Percentiles rank a stretch among this genome's conserved stretches.
Evolutionary conservation across 2,888 invertebrate species (phyloP).

Genomic region (Ypsolopha scabrella): DNA sequence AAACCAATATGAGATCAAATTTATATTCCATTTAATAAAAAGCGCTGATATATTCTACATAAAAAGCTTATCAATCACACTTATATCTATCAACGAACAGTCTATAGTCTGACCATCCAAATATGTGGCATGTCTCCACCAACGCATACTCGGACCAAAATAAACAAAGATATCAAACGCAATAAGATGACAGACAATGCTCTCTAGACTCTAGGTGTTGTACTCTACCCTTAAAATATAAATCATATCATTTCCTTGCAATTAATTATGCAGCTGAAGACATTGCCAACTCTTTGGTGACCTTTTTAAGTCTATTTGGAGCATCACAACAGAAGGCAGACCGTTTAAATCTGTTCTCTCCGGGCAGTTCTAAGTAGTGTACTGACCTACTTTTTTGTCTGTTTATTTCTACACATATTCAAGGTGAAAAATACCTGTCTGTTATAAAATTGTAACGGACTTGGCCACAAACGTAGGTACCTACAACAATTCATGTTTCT

Average conservation of each 20-base stretch:
- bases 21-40: no score
- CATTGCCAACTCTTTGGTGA: conserved; percentile 43
- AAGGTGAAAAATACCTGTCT: conserved; percentile 16
- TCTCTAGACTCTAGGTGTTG: not conserved
- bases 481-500: no score
- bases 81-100: no score
- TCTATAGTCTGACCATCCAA: no score
- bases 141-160: not conserved
- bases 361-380: conserved; percentile 28
- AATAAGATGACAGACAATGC: not conserved
- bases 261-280: conserved; percentile 43
- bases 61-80: no score
- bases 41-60: no score
- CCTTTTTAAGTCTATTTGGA: conserved; percentile 59
- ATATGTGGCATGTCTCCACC: not conserved
- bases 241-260: conserved; percentile 31
- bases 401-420: conserved; percentile 18
- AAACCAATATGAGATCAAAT: no score
- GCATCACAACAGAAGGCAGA: conserved; percentile 30
- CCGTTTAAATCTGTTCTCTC: not conserved
- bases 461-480: no score
- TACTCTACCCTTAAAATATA: not conserved
- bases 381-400: conserved; percentile 42
- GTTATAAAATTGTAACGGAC: not conserved
- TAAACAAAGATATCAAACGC: not conserved